Evolutionary conservation across 2,888 invertebrate species (phyloP).

Genomic region (Thymelicus acteon): DNA sequence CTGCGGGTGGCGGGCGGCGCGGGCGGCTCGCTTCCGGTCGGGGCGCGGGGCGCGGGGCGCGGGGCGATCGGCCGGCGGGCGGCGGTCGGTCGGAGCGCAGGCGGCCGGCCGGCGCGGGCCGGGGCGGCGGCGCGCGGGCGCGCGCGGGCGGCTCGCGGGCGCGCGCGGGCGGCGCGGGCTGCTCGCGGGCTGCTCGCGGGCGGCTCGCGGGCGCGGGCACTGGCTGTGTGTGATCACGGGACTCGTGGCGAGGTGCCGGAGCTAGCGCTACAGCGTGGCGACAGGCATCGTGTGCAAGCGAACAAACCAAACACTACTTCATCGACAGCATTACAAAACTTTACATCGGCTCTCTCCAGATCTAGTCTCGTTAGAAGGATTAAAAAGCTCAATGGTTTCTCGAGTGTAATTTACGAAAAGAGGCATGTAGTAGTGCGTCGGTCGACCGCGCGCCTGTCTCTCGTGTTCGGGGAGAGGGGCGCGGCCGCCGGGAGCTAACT

Average conservation of each 20-base stretch:
- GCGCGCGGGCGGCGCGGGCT: constrained; percentile 43
- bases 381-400: constrained; percentile 83
- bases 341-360: constrained; percentile 84
- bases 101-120: constrained; percentile 43
- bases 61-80: constrained; percentile 13
- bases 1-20: no score
- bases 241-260: constrained; percentile 83
- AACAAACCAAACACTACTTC: constrained; percentile 86
- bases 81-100: no score
- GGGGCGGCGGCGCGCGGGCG: constrained; percentile 42
- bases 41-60: constrained; percentile 44
- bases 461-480: constrained; percentile 78
- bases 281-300: constrained; percentile 86
- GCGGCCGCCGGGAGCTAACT: constrained; percentile 84
- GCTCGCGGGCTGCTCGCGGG: constrained; percentile 46
- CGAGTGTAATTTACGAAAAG: constrained; percentile 83
- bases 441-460: constrained; percentile 83
- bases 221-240: constrained; percentile 83
- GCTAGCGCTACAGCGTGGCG: constrained; percentile 86
- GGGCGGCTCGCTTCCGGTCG: constrained; percentile 15
- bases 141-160: constrained; percentile 40
- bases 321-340: constrained; percentile 85
- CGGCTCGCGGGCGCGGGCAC: constrained; percentile 80
- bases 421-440: constrained; percentile 84
- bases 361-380: constrained; percentile 85